These are phyloP conservation scores for Etheostoma perlongum DNA, from an alignment of 2,797 vertebrate genomes.

Conservation along the genomic window DNA sequence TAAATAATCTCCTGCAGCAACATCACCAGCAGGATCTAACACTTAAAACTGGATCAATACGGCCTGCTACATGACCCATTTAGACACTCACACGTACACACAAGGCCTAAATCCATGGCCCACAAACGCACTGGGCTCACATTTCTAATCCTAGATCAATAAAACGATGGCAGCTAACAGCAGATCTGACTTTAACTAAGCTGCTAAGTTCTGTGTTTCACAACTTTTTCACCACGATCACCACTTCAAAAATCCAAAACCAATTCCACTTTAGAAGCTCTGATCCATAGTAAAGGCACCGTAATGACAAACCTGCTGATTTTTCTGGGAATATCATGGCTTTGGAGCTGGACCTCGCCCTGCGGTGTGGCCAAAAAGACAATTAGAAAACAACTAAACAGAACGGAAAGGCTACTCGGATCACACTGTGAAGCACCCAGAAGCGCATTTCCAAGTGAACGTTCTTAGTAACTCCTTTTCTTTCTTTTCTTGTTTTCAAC, in stretches of 20 bases:
- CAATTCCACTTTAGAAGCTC: neutral
- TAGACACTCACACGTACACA: constrained; percentile 33
- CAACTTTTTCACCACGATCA: constrained; percentile 13
- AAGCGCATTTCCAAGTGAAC: too few species aligned
- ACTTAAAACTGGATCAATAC: constrained; percentile 61
- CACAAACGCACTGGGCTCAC: constrained; percentile 60
- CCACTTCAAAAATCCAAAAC: neutral
- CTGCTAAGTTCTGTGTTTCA: neutral
- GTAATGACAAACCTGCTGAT: too few species aligned
- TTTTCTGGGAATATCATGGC: too few species aligned
- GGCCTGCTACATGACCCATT: constrained; percentile 59
- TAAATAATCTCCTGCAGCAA: constrained; percentile 42
- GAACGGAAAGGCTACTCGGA: too few species aligned
- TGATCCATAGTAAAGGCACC: neutral
- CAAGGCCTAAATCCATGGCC: constrained; percentile 37
- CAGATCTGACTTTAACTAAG: constrained; percentile 21
- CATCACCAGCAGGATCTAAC: constrained; percentile 53
- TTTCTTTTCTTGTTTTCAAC: constrained; percentile 23
- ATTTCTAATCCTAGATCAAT: constrained; percentile 74
- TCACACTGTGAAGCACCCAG: too few species aligned
- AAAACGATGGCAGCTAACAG: constrained; percentile 32
- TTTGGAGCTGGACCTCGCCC: too few species aligned
- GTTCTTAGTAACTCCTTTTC: constrained; percentile 10
- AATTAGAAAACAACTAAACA: too few species aligned
- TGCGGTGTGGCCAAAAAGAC: too few species aligned